Conservation (phyloP, 2,113 vertebrate genomes). For the Etheostoma cragini region DNA sequence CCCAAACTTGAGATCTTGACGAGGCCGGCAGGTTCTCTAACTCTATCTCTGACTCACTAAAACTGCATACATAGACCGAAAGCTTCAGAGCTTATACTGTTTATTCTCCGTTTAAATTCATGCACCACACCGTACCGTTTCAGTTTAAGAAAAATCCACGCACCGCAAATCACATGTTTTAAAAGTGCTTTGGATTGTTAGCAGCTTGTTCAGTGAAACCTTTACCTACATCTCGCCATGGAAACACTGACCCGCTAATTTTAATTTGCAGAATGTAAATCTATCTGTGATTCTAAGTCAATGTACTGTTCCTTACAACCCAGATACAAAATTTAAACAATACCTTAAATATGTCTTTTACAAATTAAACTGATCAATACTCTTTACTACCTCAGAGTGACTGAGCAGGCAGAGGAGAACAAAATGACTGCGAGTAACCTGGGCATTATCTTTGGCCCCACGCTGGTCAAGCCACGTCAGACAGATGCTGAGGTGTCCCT, state of each 20-base stretch:
- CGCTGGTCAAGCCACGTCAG: conserved; percentile 91
- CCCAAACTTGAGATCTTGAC: too few relatives aligned
- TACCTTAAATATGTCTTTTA: not conserved
- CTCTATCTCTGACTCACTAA: too few relatives aligned
- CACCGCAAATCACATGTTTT: not conserved
- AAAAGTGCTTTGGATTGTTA: not conserved
- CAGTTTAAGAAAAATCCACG: too few relatives aligned
- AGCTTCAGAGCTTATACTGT: too few relatives aligned
- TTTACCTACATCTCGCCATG: not conserved
- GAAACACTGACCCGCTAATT: not conserved
- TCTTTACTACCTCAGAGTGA: conserved; percentile 84
- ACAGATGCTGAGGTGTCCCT: conserved; percentile 92
- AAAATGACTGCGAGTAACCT: conserved; percentile 98
- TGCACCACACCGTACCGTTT: too few relatives aligned
- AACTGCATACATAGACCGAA: too few relatives aligned
- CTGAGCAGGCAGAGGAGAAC: conserved; percentile 93
- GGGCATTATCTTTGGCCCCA: conserved; percentile 97
- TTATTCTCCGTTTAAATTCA: too few relatives aligned
- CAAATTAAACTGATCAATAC: not conserved
- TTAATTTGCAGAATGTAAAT: not conserved
- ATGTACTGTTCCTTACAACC: not conserved
- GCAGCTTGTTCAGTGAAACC: not conserved
- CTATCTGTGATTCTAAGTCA: not conserved
- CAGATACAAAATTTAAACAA: not conserved
- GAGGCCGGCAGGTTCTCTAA: too few relatives aligned